Evolutionary conservation across 2,797 vertebrate species (phyloP), one percentile per base, ranked within the genome.

Genomic region (Epinephelus malabaricus): DNA sequence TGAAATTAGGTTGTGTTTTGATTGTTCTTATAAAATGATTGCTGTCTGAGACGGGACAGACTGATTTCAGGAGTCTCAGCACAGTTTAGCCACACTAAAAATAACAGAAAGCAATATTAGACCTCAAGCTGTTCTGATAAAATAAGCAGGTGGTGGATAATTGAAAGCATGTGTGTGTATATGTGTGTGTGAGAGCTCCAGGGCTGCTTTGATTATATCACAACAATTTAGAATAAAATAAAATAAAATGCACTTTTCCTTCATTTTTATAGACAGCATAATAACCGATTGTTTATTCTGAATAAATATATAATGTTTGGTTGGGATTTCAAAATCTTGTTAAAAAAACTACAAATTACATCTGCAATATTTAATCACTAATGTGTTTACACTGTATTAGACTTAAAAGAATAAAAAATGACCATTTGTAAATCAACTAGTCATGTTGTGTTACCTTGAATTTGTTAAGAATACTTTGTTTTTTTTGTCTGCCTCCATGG

Each of bases 31-130:
- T 69, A 55, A 78, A 84, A 69, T 56, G 23, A 76, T 75, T 70
- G 54, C 11, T 56, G 58, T 23, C 69, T 69, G n/a, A 73, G 66
- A 69, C 40, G 50, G 59, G 40, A 78, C 27, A 66, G 68, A 69
- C 62, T 38, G 55, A 66, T 71, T 68, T 27, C 45, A 65, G 21
- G 23, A 74, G 50, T 87, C 69, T 69, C 83, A 86, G 79, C 73
- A 58, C 14, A 23, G 38, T 50, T 71, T 19, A 55, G 18, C 47
- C 19, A 25, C 40, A 62, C 19, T 66, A 61, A 64, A 46, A 86
- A 75, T 69, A 73, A 64, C 34, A 63, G 8, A 34, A 60, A 19
- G n/a, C 19, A 43, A 53, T 45, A 78, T 55, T n/a, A 43, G 45
- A 43, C 21, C 23, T 66, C 18, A 66, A 55, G 45, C 21, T 58